Base-by-base conservation (phyloP, 2,797 vertebrate species). In the Ciconia nigra region DNA sequence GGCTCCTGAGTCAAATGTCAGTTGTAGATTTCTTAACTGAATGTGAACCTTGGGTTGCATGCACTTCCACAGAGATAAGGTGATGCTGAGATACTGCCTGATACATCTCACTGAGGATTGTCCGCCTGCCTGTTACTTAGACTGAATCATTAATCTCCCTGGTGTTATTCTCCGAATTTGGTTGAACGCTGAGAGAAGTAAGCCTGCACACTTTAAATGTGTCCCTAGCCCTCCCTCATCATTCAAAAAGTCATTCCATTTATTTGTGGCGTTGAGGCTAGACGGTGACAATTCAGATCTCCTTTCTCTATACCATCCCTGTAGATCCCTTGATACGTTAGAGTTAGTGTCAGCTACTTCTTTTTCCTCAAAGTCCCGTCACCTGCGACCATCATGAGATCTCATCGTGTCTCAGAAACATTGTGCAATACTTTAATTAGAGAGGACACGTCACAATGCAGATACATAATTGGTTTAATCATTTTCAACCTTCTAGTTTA, bases 361-460 rank as follows among this genome's bases (percentile, higher is more conserved):
- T 22, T 41, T 25, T 11, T 26, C 33, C 37, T 35, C 33, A 13
- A 15, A 72, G 42, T 17, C 15, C 14, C 5, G 17, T 33, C 69
- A 5, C 44, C 28, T 7, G 39, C 6, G 37, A 11, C 37, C 37
- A 3, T 16, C 5, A 1, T 3, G 44, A 58, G 33, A 22, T 44
- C 51, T 51, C 28, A 1, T 7, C 41, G 0, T 7, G 10, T 19
- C 52, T 59, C 37, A 9, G 59, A 19, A 65, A 4, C 51, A 3
- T 19, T 7, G 25, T 24, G 42, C 21, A 9, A 3, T n/a, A 41
- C 65, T 63, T 41, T 47, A 17, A 21, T 31, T 6, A n/a, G 29
- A 31, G 55, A 9, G 3, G n/a, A 11, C 47, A 1, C 6, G 15
- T 46, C 57, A 16, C 85, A 6, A 2, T 0, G 4, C 46, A 15